phyloP scores from a whole-genome alignment of 2,888 invertebrate species.

The Spodoptera exigua region DNA sequence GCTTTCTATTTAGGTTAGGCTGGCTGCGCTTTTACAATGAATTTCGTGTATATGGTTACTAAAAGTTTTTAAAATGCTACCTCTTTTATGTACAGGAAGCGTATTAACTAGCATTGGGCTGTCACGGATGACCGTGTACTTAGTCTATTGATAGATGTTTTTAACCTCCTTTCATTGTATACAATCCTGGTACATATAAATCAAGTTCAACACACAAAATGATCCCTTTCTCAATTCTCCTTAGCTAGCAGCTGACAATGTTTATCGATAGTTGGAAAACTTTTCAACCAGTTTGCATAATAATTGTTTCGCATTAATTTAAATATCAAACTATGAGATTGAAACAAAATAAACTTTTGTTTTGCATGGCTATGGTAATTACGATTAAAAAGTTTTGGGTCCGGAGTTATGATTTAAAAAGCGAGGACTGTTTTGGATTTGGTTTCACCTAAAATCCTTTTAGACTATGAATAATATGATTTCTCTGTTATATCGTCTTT shows the following conservation, averaged over 20 bases:
- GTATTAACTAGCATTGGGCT: too few species aligned
- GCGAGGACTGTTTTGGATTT: too few species aligned
- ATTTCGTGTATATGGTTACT: too few species aligned
- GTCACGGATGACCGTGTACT: too few species aligned
- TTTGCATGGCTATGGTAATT: constrained; percentile 1
- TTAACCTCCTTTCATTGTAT: background rate
- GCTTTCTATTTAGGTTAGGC: background rate
- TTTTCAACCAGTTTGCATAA: constrained; percentile 29
- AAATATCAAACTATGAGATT: constrained; percentile 25
- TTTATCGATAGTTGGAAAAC: constrained; percentile 42
- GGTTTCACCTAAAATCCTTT: too few species aligned
- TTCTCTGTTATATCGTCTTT: too few species aligned
- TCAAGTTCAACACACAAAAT: constrained; percentile 36
- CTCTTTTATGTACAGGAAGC: too few species aligned
- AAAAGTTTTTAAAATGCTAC: too few species aligned
- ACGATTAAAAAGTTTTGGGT: background rate
- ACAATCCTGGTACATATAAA: constrained; percentile 16
- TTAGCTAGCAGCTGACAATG: constrained; percentile 48
- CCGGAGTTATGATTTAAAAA: too few species aligned
- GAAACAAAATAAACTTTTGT: constrained; percentile 21
- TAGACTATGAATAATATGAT: too few species aligned
- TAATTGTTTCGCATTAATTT: constrained; percentile 42
- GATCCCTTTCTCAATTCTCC: constrained; percentile 31
- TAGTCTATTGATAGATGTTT: too few species aligned
- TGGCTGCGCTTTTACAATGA: background rate